Percentiles rank a stretch among this genome's conserved stretches.
These are phyloP conservation scores for Psephotus haematonotus DNA, from an alignment of 2,113 vertebrate genomes.

Conservation along the genomic window DNA sequence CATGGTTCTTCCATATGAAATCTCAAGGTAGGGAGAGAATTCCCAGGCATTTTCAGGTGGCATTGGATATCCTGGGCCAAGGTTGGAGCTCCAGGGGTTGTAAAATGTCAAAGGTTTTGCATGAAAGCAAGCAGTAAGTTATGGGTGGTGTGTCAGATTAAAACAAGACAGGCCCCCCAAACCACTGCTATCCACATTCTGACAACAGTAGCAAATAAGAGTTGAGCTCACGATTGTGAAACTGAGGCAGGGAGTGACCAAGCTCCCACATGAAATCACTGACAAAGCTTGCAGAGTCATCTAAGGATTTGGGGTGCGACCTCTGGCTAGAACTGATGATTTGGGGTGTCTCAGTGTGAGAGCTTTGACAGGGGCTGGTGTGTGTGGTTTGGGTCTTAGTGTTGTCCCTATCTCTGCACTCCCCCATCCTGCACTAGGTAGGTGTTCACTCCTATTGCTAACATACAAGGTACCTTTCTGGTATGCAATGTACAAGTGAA, in stretches of 20 bases:
- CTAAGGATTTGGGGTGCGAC: background rate
- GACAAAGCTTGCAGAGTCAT: background rate
- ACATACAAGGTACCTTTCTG: background rate
- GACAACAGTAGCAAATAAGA: background rate
- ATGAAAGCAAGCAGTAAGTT: background rate
- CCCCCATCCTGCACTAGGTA: rapidly evolving
- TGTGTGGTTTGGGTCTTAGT: background rate
- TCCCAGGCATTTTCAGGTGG: background rate
- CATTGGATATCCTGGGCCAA: background rate
- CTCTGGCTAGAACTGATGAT: background rate
- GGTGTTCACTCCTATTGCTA: background rate
- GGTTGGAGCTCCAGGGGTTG: background rate
- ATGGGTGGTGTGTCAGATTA: background rate
- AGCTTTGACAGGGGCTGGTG: background rate
- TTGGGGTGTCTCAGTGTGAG: background rate
- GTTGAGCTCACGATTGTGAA: background rate
- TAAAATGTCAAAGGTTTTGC: background rate
- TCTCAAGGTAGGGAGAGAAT: background rate
- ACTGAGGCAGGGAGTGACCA: background rate
- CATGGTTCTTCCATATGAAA: background rate
- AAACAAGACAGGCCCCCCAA: background rate
- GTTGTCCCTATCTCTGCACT: rapidly evolving
- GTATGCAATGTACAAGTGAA: background rate
- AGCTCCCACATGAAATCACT: background rate
- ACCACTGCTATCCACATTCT: background rate